These are phyloP conservation scores for Polypterus bichir DNA, from an alignment of 2,113 vertebrate genomes.

Conservation along the genomic window DNA sequence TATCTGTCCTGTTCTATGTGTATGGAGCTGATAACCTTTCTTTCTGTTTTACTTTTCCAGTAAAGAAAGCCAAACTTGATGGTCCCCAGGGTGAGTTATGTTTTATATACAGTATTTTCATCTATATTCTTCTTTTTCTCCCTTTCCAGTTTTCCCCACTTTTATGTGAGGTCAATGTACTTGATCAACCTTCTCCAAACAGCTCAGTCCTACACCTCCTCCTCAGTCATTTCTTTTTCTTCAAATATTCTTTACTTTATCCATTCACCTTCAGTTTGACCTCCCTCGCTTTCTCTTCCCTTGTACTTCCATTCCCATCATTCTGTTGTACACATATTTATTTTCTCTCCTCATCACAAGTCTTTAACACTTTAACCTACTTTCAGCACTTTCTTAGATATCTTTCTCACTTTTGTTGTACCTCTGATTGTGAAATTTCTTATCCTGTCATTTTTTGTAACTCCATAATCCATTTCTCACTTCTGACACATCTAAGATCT, in stretches of 20 bases:
- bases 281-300: background rate
- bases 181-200: too few relatives aligned
- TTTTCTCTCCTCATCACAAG: too few relatives aligned
- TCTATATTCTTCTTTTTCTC: background rate
- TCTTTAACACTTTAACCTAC: too few relatives aligned
- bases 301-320: background rate
- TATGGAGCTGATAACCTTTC: background rate
- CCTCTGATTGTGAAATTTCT: too few relatives aligned
- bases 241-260: background rate
- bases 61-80: constrained; percentile 96
- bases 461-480: too few relatives aligned
- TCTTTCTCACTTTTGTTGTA: too few relatives aligned
- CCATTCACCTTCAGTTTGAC: background rate
- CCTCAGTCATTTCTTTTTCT: too few relatives aligned
- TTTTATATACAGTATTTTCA: constrained; percentile 1
- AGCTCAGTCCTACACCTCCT: too few relatives aligned
- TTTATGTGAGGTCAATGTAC: background rate
- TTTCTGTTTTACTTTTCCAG: constrained; percentile 52
- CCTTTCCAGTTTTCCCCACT: background rate
- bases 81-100: constrained; percentile 78
- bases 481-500: too few relatives aligned
- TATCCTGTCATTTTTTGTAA: too few relatives aligned
- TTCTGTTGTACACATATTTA: too few relatives aligned
- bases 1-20: background rate
- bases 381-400: too few relatives aligned